Evolutionary conservation across 2,797 vertebrate species (phyloP), one percentile per base, ranked within the genome.

Genomic region (Gymnocypris eckloni): DNA sequence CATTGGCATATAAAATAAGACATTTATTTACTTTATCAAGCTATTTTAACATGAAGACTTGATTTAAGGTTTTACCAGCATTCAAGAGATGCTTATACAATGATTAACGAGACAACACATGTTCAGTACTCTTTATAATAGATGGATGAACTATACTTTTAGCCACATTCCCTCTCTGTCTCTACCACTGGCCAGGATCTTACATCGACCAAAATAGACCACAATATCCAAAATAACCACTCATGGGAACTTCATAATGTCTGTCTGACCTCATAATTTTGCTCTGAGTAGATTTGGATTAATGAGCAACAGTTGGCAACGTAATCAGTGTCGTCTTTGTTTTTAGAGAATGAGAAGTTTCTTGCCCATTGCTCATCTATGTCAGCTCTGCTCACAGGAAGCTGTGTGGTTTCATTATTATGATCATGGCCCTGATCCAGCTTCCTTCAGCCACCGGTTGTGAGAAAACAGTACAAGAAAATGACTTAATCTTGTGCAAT

Each of bases 391-490:
- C 10, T 12, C 37, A 78, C 13, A 78, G 33, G 72, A 77, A 78
- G 37, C n/a, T 2, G 70, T 59, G 80, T 75, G 81, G 54, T 73
- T 73, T 73, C 54, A 83, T 15, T 61, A 18, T 56, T 56, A 77
- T 81, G 41, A 25, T 70, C 64, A 12, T 25, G 33, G 54, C 33
- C 13, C 22, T 71, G 41, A 59, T 43, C 70, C 39, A 61, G 20
- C 52, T 82, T 73, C 39, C 70, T 61, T 16, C 39, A 73, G 18
- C 15, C 66, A 39, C 22, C 2, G 4, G 59, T 33, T 20, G 41
- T 66, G 43, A 66, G 41, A 33, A 66, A 37, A 81, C 39, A 33
- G 16, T 7, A 43, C 2, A 25, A 54, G 18, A 28, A 43, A 61
- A 16, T 5, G 9, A n/a, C 25, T 9, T 2, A 67, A 18, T 54